Evolutionary conservation across 2,888 invertebrate species (phyloP).

Genomic region (Chalcis sispes): DNA sequence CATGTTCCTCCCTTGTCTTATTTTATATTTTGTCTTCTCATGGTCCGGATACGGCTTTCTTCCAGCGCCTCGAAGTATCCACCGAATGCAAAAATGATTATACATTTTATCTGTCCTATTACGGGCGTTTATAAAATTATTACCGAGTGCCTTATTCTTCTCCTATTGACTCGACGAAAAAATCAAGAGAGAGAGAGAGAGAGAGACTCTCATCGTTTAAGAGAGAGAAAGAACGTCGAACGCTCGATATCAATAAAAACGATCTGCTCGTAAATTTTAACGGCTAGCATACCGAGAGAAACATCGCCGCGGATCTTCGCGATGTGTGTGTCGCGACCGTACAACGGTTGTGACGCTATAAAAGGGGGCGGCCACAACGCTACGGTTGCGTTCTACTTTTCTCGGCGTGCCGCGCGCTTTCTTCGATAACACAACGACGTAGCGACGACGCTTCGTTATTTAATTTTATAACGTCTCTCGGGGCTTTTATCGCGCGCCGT

Average conservation of each 20-base stretch:
- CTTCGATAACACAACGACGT: background rate
- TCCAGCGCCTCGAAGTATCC: background rate
- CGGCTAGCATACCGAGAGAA: conserved; percentile 6
- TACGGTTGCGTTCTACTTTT: conserved; percentile 23
- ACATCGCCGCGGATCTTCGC: background rate
- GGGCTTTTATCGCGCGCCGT: conserved; percentile 26
- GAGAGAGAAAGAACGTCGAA: conserved; percentile 1
- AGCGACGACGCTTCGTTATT: conserved; percentile 5
- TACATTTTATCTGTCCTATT: conserved; percentile 50
- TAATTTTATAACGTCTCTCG: background rate
- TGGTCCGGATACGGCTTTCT: background rate
- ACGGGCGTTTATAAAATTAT: conserved; percentile 42
- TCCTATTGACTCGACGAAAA: too few species aligned
- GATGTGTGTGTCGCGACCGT: background rate
- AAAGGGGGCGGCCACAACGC: too few species aligned
- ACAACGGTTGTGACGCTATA: too few species aligned
- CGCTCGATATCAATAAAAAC: conserved; percentile 30
- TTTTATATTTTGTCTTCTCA: conserved; percentile 25
- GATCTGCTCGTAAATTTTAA: conserved; percentile 32
- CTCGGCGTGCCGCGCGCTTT: too few species aligned
- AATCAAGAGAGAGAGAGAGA: too few species aligned
- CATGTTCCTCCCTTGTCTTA: background rate
- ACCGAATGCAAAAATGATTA: conserved; percentile 26
- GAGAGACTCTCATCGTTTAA: too few species aligned
- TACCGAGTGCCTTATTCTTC: background rate